These are phyloP conservation scores for cat (Felis catus) DNA, from an alignment of 2,113 vertebrate species.

Conservation along the genomic window F.catus_Fca126_mat1.0 CM031419.1:190400001-190400500, in stretches of 20 bases:
- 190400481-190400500: not conserved
- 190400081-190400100: not conserved
- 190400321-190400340: conserved; percentile 71
- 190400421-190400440: not conserved
- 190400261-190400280: conserved; percentile 66
- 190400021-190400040: conserved; percentile 23
- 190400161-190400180: not conserved
- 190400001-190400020: not conserved
- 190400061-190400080: not conserved
- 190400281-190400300: conserved; percentile 67
- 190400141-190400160: conserved; percentile 5
- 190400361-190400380: not conserved
- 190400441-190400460: not conserved
- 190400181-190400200: not conserved
- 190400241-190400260: conserved; percentile 76
- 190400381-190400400: not conserved
- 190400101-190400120: conserved; percentile 41
- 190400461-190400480: not conserved
- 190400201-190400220: conserved; percentile 34
- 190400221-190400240: conserved; percentile 51
- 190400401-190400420: conserved; percentile 10
- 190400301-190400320: conserved; percentile 61
- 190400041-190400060: not conserved
- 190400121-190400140: not conserved
- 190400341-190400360: conserved; percentile 53